Evolutionary conservation across 2,888 invertebrate species (phyloP).

Genomic region (Hirtodrosophila trivittata): DNA sequence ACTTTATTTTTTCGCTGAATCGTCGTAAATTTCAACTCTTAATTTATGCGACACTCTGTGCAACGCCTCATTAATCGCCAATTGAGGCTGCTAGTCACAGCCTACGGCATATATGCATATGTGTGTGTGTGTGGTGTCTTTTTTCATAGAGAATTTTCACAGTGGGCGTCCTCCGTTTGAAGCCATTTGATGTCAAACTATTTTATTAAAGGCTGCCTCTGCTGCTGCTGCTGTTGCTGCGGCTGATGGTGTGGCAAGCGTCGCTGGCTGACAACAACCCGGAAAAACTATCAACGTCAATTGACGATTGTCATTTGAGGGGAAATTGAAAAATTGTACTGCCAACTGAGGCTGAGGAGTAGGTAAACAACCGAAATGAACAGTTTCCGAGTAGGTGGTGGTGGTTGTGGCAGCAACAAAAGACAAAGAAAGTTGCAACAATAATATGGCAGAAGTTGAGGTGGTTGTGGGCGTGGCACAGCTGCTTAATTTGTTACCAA

Average conservation of each 20-base stretch:
- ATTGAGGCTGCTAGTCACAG: slow-evolving; percentile 36
- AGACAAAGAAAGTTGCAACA: slow-evolving; percentile 47
- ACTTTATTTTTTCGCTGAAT: slow-evolving; percentile 33
- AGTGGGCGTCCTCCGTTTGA: slow-evolving; percentile 55
- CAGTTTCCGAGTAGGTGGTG: slow-evolving; percentile 29
- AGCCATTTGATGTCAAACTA: slow-evolving; percentile 56
- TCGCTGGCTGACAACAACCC: slow-evolving; percentile 30
- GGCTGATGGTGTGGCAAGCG: too few species aligned
- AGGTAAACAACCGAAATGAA: slow-evolving; percentile 34
- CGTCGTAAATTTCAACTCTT: slow-evolving; percentile 27
- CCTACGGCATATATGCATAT: neutral
- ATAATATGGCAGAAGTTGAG: slow-evolving; percentile 48
- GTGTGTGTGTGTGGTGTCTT: neutral
- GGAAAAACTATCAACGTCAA: slow-evolving; percentile 71
- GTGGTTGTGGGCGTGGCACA: slow-evolving; percentile 47
- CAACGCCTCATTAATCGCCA: slow-evolving; percentile 59
- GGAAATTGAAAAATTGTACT: slow-evolving; percentile 72
- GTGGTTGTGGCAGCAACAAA: slow-evolving; percentile 10
- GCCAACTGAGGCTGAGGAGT: slow-evolving; percentile 26
- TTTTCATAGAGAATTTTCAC: slow-evolving; percentile 14
- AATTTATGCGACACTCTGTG: slow-evolving; percentile 49
- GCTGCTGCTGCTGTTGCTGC: neutral
- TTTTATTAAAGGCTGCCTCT: slow-evolving; percentile 54
- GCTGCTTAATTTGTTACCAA: slow-evolving; percentile 36
- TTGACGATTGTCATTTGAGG: slow-evolving; percentile 66